phyloP scores from a whole-genome alignment of 2,888 invertebrate genomes.

The Cordilura impudica region DNA sequence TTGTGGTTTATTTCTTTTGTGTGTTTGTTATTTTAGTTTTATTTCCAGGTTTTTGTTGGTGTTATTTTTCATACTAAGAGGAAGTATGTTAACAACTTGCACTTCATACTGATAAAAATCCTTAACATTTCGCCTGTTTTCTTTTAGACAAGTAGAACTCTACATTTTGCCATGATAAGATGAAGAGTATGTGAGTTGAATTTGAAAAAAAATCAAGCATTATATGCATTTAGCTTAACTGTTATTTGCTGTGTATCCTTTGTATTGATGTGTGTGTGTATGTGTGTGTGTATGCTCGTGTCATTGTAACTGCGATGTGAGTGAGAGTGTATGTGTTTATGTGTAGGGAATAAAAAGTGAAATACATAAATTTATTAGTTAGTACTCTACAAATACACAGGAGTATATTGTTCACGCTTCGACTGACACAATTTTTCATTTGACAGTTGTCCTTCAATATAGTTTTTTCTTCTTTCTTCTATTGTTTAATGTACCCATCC shows the following conservation, averaged over 20 bases:
- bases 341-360: background rate
- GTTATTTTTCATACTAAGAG: slow-evolving; percentile 25
- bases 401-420: slow-evolving; percentile 56
- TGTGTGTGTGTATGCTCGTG: background rate
- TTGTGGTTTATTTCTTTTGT: background rate
- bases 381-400: slow-evolving; percentile 19
- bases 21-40: background rate
- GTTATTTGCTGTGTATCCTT: background rate
- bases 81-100: slow-evolving; percentile 52
- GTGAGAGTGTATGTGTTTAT: background rate
- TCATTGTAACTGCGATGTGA: background rate
- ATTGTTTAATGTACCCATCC: no score
- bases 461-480: slow-evolving; percentile 20
- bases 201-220: slow-evolving; percentile 33
- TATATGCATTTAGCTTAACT: background rate
- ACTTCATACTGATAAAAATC: background rate
- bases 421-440: slow-evolving; percentile 62
- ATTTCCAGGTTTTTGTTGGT: background rate
- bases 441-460: slow-evolving; percentile 65
- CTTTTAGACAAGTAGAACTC: slow-evolving; percentile 5
- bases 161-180: slow-evolving; percentile 31
- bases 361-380: slow-evolving; percentile 14
- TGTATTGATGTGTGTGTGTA: background rate
- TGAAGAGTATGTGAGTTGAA: slow-evolving; percentile 47
- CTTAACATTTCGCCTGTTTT: slow-evolving; percentile 24